Conservation (phyloP, 2,797 vertebrate genomes). For the Microcaecilia unicolor region DNA sequence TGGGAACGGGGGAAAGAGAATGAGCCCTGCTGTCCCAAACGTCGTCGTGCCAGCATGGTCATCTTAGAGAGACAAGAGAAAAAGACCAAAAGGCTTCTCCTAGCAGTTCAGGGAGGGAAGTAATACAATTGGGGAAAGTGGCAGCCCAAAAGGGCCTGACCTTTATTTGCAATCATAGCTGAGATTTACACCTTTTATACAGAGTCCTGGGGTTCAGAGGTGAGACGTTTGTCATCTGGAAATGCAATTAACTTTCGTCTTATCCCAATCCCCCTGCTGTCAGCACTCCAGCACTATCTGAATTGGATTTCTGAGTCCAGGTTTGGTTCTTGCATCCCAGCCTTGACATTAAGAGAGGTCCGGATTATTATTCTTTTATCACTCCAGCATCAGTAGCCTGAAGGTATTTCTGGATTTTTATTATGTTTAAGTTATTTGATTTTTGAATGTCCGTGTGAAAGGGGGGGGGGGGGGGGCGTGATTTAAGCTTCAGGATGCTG, state of each 20-base stretch:
- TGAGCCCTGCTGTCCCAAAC: too few species aligned
- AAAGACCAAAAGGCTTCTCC: too few species aligned
- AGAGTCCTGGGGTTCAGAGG: constrained; percentile 80
- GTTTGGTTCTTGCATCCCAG: constrained; percentile 47
- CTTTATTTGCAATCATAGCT: constrained; percentile 80
- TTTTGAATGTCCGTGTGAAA: constrained; percentile 46
- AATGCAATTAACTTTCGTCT: constrained; percentile 78
- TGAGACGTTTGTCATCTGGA: constrained; percentile 82
- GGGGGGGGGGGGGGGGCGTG: too few species aligned
- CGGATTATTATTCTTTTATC: constrained; percentile 51
- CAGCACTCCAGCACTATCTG: constrained; percentile 53
- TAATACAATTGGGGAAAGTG: constrained; percentile 62
- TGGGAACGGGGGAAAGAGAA: too few species aligned
- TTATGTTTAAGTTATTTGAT: constrained; percentile 40
- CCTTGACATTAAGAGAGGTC: too few species aligned
- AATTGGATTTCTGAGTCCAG: constrained; percentile 54
- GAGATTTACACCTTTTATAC: constrained; percentile 84
- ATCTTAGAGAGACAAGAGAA: too few species aligned
- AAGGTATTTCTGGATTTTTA: constrained; percentile 42
- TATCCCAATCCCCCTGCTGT: constrained; percentile 69
- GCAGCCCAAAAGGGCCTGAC: constrained; percentile 67
- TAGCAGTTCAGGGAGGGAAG: constrained; percentile 53
- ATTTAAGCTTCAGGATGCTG: constrained; percentile 31
- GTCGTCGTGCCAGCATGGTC: too few species aligned
- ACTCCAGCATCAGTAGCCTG: constrained; percentile 32